Base-by-base conservation (phyloP, 2,113 vertebrate species). In the Pteropus alecto region DNA sequence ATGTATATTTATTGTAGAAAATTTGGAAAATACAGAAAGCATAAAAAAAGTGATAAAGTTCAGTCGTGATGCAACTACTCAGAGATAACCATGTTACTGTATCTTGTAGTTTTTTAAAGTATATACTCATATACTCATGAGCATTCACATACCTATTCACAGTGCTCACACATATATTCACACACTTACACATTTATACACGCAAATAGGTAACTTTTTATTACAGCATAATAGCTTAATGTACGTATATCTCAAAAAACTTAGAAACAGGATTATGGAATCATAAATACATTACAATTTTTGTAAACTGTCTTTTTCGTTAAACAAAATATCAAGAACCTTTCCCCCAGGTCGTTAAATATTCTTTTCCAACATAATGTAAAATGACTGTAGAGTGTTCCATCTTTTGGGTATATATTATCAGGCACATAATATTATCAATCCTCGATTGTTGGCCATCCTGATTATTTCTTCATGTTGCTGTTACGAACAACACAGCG, bases 21-120 rank as follows among this genome's bases (percentile, higher is more conserved):
- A 84, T 28, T 60, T 90, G 35, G 70, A 94, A 93, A 90, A 94
- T 78, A 76, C 16, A 77, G 71, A 93, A 85, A 73, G 19, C 26
- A 21, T 21, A 43, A 22, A 95, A 95, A 76, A 94, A 58, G 48
- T 30, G 81, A 33, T 90, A 61, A 68, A 90, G 4, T 56, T 82
- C 11, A 19, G 22, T 24, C 54, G 13, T 60, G 65, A 71, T 77
- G 11, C 19, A 15, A 60, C 43, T 41, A 46, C 30, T 19, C 54
- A 73, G 89, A 41, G 77, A 41, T 73, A 63, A 76, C 38, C 13
- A 22, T 2, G 28, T 79, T 81, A 61, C 12, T 51, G 6, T 30
- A 18, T n/a, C 16, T 61, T 43, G 22, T 51, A 56, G 48, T 41
- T 35, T 73, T 60, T 51, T 56, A 38, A 79, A 67, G 38, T 76